These are phyloP conservation scores for Drosophila leonis DNA, from an alignment of 2,888 invertebrate genomes.

Conservation along the genomic window DNA sequence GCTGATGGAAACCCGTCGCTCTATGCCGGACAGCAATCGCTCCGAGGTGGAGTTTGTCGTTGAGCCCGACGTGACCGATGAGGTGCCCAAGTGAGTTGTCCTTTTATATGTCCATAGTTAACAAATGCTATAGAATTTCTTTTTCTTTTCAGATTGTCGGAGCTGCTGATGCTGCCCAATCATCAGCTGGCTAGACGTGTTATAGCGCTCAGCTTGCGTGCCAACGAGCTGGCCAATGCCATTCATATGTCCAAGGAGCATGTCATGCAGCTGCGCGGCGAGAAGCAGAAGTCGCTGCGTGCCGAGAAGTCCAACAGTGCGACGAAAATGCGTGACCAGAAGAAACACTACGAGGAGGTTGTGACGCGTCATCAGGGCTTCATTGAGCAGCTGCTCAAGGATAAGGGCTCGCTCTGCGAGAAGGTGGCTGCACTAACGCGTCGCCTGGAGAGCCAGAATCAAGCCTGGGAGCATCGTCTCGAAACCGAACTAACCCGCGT, in stretches of 20 bases:
- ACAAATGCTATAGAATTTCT: rapidly evolving
- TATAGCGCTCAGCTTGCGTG: slow-evolving; percentile 83
- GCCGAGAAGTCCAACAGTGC: slow-evolving; percentile 85
- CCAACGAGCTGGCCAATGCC: slow-evolving; percentile 85
- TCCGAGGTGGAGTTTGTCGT: slow-evolving; percentile 85
- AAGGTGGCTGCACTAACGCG: slow-evolving; percentile 85
- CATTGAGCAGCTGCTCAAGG: slow-evolving; percentile 92
- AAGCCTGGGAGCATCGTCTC: slow-evolving; percentile 91
- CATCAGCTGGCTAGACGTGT: slow-evolving; percentile 85
- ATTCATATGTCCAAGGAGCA: slow-evolving; percentile 85
- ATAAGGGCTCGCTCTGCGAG: slow-evolving; percentile 92
- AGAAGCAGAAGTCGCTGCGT: slow-evolving; percentile 84
- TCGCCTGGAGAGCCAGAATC: slow-evolving; percentile 86
- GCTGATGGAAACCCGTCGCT: slow-evolving; percentile 83
- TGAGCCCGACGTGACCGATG: slow-evolving; percentile 85
- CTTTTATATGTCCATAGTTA: not conserved
- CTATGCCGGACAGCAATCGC: slow-evolving; percentile 84
- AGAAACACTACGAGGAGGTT: slow-evolving; percentile 90
- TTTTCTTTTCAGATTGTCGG: slow-evolving; percentile 76
- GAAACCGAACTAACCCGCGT: slow-evolving; percentile 90
- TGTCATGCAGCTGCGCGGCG: slow-evolving; percentile 82
- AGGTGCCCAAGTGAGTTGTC: slow-evolving; percentile 84
- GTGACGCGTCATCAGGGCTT: slow-evolving; percentile 93
- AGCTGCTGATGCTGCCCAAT: slow-evolving; percentile 85
- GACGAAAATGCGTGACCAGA: slow-evolving; percentile 87